Evolutionary conservation across 2,888 invertebrate species (phyloP).

Genomic region (Labia minor): DNA sequence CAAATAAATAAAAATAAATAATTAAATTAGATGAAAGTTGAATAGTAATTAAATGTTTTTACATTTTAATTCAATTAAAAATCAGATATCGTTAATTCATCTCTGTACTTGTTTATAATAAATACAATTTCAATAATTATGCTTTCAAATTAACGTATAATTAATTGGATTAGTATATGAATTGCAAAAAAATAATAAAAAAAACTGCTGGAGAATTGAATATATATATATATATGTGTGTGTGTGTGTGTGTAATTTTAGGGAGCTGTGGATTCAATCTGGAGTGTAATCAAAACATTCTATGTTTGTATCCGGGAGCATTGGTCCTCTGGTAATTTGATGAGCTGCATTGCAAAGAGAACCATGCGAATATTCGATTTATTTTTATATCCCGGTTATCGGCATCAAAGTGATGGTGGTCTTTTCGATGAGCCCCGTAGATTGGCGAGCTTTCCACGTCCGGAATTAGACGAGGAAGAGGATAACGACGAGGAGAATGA

Average conservation of each 20-base stretch:
- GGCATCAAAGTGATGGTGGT: background rate
- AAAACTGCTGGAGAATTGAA: no score
- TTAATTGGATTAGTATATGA: no score
- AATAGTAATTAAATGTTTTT: no score
- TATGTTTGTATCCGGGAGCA: constrained; percentile 16
- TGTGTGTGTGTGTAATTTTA: background rate
- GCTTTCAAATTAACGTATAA: no score
- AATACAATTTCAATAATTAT: no score
- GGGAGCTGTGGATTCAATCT: background rate
- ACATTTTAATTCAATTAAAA: no score
- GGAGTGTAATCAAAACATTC: background rate
- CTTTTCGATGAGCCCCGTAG: background rate
- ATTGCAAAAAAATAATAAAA: no score
- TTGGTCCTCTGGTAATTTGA: constrained; percentile 16
- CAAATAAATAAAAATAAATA: no score
- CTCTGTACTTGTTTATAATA: no score
- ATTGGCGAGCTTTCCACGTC: background rate
- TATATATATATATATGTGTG: no score
- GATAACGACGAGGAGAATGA: background rate
- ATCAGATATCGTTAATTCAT: no score
- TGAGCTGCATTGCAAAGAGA: constrained; percentile 16
- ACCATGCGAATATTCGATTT: background rate
- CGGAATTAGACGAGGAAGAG: constrained; percentile 18
- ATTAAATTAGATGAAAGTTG: no score
- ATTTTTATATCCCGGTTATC: background rate